Percentiles rank a stretch among this genome's conserved stretches.
phyloP scores from a whole-genome alignment of 2,888 invertebrate species.

The Platycnemis pennipes region DNA sequence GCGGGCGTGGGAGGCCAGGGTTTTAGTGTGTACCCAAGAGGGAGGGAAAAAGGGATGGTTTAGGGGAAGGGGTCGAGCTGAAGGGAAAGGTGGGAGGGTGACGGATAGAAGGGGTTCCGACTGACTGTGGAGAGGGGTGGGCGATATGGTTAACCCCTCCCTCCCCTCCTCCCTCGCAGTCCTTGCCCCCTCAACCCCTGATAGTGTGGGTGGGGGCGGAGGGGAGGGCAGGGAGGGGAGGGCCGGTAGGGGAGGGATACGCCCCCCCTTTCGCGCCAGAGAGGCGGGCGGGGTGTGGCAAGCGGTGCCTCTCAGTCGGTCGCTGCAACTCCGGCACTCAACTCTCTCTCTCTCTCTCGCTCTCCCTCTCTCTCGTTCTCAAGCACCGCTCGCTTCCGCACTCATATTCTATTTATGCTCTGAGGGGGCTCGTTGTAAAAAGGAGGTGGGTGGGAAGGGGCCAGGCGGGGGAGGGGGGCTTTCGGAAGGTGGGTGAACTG shows the following conservation, averaged over 20 bases:
- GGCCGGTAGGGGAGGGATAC: neutral
- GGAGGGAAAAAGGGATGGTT: neutral
- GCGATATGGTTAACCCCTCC: neutral
- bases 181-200: neutral
- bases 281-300: slow-evolving; percentile 67
- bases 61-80: neutral
- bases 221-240: neutral
- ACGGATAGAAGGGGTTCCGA: neutral
- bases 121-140: neutral
- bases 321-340: slow-evolving; percentile 57
- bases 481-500: neutral
- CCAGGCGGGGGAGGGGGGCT: neutral
- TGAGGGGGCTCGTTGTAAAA: neutral
- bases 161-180: neutral
- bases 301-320: slow-evolving; percentile 52
- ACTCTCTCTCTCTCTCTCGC: neutral
- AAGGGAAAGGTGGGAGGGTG: neutral
- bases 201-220: neutral
- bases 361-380: neutral
- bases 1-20: neutral
- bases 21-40: neutral
- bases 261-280: neutral
- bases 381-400: neutral
- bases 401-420: slow-evolving; percentile 20
- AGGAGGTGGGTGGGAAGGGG: neutral